Evolutionary conservation across 2,888 invertebrate genomes (phyloP), one percentile per base, ranked within the genome.

Genomic region (Malachius bipustulatus): DNA sequence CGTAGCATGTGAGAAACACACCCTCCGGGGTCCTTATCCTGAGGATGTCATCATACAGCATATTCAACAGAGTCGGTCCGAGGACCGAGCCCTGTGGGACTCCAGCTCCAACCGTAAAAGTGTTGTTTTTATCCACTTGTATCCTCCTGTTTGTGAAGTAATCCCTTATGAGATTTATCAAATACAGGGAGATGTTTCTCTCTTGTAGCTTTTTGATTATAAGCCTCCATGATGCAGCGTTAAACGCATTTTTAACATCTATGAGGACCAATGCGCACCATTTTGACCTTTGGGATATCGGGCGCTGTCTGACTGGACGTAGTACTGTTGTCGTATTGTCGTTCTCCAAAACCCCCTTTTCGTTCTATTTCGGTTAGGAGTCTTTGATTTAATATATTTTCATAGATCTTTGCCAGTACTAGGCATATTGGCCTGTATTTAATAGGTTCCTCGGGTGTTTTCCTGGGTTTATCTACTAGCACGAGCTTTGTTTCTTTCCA

Each of bases 161-260:
- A 14, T 35, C 28, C n/a, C 30, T 36, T 3, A 44, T 34, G 11
- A 42, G 34, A 6, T 38, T 30, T 3, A 33, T 12, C 14, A 39
- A 26, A 19, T 39, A 41, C 4, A 15, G 6, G n/a, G 14, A 15
- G 12, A 31, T 31, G 8, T 10, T 9, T 3, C n/a, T 16, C 4
- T 32, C 14, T 11, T 14, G 11, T 26, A 37, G 6, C 15, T 29
- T 30, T 8, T 29, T 15, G 2, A 30, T 16, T 10, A 35, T 40
- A 8, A 27, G 28, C 9, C 19, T 10, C 40, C 37, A 40, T 1
- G 33, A 16, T 4, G 32, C 32, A 8, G 28, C 16, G 32, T 24
- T 24, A 13, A 42, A 42, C 2, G 40, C 40, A 15, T 40, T 40
- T 16, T 19, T 24, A 1, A 35, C 32, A 16, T 40, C 39, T 11